A percentile compares a stretch with the other conserved stretches of the same genome.
Evolutionary conservation across 2,113 vertebrate genomes (phyloP).

Genomic region (Paedocypris sp.): DNA sequence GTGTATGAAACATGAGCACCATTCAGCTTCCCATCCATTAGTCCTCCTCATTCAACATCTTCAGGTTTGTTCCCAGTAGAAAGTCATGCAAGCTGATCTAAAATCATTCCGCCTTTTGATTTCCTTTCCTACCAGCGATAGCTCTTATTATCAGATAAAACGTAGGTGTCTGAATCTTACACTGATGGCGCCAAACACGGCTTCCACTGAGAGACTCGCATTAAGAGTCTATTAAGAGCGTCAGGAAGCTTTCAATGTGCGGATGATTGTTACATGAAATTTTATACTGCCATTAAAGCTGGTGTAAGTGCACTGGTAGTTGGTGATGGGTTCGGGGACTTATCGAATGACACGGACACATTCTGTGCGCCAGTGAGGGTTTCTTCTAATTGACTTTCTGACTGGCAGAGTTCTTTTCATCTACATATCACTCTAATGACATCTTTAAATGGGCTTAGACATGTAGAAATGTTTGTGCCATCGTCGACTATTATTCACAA

Average conservation of each 20-base stretch:
- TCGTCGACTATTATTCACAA: too few relatives aligned
- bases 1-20: conserved; percentile 46
- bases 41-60: background rate
- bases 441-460: too few relatives aligned
- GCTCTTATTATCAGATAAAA: conserved; percentile 29
- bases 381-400: background rate
- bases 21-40: conserved; percentile 39
- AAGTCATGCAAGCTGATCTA: conserved; percentile 22
- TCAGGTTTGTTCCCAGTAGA: conserved; percentile 28
- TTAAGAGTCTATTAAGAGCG: conserved; percentile 22
- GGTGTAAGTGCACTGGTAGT: conserved; percentile 1
- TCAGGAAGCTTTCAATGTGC: conserved; percentile 12
- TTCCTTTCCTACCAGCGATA: conserved; percentile 7
- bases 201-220: background rate
- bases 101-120: conserved; percentile 24
- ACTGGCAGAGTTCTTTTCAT: background rate
- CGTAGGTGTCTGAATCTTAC: conserved; percentile 15
- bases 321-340: background rate
- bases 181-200: conserved; percentile 9
- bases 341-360: background rate
- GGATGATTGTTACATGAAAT: conserved; percentile 9
- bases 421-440: too few relatives aligned
- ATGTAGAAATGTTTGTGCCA: too few relatives aligned
- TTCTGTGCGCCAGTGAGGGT: background rate
- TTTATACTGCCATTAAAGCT: background rate